Percentiles rank a stretch among this genome's conserved stretches.
phyloP scores from a whole-genome alignment of 2,888 invertebrate genomes.

The Eucera pruinosa region DNA sequence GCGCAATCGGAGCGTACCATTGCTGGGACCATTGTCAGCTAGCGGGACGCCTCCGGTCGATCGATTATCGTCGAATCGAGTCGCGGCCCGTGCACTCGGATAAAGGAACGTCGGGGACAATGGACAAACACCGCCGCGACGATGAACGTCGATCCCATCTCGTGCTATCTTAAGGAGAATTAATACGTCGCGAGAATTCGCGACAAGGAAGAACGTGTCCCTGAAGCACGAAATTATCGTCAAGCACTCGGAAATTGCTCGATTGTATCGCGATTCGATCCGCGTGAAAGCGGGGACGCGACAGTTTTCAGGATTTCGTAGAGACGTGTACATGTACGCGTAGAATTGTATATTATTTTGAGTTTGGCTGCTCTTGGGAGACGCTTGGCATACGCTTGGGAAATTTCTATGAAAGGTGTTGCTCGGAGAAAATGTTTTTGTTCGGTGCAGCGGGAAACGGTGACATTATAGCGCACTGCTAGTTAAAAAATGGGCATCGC shows the following conservation, averaged over 20 bases:
- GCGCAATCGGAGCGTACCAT: conserved; percentile 55
- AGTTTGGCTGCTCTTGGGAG: no score
- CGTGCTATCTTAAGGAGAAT: conserved; percentile 46
- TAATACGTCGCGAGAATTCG: conserved; percentile 28
- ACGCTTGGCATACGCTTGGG: no score
- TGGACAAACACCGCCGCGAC: conserved; percentile 43
- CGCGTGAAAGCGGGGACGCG: not conserved
- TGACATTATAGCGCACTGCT: no score
- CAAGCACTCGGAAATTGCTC: conserved; percentile 29
- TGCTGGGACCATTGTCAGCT: conserved; percentile 57
- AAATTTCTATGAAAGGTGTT: no score
- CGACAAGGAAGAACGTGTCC: not conserved
- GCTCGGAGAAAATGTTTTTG: no score
- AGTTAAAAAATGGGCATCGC: no score
- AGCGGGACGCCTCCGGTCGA: conserved; percentile 55
- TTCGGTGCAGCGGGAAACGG: no score
- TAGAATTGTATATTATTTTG: no score
- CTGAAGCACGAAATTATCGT: conserved; percentile 27
- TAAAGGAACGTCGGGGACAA: conserved; percentile 60
- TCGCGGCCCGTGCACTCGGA: conserved; percentile 57
- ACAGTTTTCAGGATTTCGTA: not conserved
- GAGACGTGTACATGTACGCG: no score
- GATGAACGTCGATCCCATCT: conserved; percentile 10
- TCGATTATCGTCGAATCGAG: conserved; percentile 69
- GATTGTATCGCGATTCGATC: conserved; percentile 9